A percentile compares a stretch with the other conserved stretches of the same genome.
Evolutionary conservation across 2,797 vertebrate genomes (phyloP).

Genomic region (Epinephelus malabaricus): DNA sequence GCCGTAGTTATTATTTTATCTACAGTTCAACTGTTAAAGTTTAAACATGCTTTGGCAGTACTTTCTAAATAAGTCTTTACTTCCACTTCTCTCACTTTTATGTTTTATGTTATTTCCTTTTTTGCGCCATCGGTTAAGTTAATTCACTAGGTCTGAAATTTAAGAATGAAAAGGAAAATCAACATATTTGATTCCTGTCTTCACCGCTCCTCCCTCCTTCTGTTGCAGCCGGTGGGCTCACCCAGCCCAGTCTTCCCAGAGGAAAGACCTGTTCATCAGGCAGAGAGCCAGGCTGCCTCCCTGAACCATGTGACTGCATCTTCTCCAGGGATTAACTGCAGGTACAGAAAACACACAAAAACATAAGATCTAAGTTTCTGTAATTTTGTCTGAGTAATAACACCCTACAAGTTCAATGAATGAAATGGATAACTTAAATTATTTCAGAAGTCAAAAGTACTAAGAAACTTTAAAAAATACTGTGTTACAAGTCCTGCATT

Average conservation of each 20-base stretch:
- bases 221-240: slow-evolving; percentile 74
- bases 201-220: background rate
- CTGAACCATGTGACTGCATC: background rate
- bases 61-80: background rate
- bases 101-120: background rate
- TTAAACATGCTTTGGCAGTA: background rate
- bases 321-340: slow-evolving; percentile 24
- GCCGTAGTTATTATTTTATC: background rate
- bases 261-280: slow-evolving; percentile 36
- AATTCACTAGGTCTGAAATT: background rate
- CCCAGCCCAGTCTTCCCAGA: slow-evolving; percentile 85
- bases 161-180: background rate
- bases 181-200: background rate
- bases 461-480: no score
- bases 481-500: background rate
- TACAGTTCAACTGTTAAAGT: background rate
- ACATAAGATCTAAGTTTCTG: background rate
- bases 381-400: background rate
- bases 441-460: no score
- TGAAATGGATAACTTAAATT: no score
- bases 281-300: background rate
- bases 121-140: background rate
- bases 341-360: slow-evolving; percentile 19
- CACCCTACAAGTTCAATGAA: background rate
- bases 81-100: background rate